Evolutionary conservation across 2,888 invertebrate genomes (phyloP).

Genomic region (Chymomyza fuscimana): DNA sequence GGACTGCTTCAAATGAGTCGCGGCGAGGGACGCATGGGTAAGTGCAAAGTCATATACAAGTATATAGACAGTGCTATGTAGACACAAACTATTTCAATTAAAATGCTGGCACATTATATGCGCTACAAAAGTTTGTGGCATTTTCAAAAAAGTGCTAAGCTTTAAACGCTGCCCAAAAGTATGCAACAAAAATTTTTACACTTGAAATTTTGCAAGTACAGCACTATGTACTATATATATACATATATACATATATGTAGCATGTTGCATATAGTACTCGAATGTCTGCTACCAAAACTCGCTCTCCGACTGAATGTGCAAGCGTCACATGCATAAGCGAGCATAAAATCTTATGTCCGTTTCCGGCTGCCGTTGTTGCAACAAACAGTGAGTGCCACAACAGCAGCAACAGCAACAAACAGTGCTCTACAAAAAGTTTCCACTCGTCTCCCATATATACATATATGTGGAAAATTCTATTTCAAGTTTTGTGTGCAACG

Average conservation of each 20-base stretch:
- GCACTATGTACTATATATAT: not conserved
- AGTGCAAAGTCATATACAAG: conserved; percentile 43
- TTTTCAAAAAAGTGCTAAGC: conserved; percentile 3
- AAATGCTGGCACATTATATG: conserved; percentile 35
- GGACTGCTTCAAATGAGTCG: conserved; percentile 91
- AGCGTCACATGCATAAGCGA: conserved; percentile 75
- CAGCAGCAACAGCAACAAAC: conserved; percentile 17
- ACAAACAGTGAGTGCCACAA: conserved; percentile 22
- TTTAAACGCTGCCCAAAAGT: conserved; percentile 34
- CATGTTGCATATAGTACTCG: not conserved
- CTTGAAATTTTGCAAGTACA: conserved; percentile 36
- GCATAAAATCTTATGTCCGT: conserved; percentile 77
- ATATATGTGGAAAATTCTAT: conserved; percentile 63
- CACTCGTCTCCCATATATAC: conserved; percentile 21
- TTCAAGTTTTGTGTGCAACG: conserved; percentile 68
- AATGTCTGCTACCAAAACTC: not conserved
- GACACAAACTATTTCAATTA: conserved; percentile 39
- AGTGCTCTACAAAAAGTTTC: conserved; percentile 9
- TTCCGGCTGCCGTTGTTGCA: conserved; percentile 51
- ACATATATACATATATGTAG: not conserved
- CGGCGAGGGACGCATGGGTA: conserved; percentile 84
- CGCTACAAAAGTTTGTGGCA: conserved; percentile 4
- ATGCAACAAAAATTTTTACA: conserved; percentile 47
- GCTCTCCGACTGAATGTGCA: conserved; percentile 38
- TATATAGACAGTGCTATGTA: not conserved